Evolutionary conservation across 2,797 vertebrate species (phyloP), one percentile per base, ranked within the genome.

Genomic region (Melanotaenia parkinsoni): DNA sequence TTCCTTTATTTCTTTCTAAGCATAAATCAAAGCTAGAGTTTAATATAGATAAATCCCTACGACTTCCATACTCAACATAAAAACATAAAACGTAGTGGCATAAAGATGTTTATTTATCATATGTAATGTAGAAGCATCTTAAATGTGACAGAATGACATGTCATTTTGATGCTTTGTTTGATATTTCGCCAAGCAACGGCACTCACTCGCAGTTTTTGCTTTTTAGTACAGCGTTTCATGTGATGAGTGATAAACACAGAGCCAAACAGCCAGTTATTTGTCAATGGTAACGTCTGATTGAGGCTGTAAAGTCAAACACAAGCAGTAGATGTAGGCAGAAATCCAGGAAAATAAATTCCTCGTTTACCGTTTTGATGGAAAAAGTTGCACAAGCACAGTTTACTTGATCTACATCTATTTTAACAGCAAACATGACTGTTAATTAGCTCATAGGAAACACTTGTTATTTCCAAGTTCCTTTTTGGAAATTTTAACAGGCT

Each of bases 211-310:
- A 12, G 43, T 40, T 51, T 28, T 37, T 67, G 37, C 40, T 62
- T 61, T 28, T 24, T 20, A 56, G 12, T 26, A 12, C 64, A 54
- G 7, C 2, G 18, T 22, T 56, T 56, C 30, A 63, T 47, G 43
- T 57, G 64, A 66, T 43, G 50, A 61, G 24, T 33, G 57, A 60
- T 54, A 61, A 74, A 54, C 20, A 20, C 38, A 61, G n/a, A 50
- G 60, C 51, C 53, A 68, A 57, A 68, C 40, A 62, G 14, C 4
- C 12, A 53, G 9, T 66, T 35, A 45, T 63, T 53, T 71, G 35
- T 64, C 30, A 33, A 7, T 64, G n/a, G 1, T 14, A 64, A 14
- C 24, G 32, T 1, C 5, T 24, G 26, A 18, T 56, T 12, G 30
- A 56, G 28, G 26, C 30, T 35, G 35, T 28, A 7, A 30, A 56